phyloP scores from a whole-genome alignment of 2,888 invertebrate genomes.

The Augochlorella aurata region DNA sequence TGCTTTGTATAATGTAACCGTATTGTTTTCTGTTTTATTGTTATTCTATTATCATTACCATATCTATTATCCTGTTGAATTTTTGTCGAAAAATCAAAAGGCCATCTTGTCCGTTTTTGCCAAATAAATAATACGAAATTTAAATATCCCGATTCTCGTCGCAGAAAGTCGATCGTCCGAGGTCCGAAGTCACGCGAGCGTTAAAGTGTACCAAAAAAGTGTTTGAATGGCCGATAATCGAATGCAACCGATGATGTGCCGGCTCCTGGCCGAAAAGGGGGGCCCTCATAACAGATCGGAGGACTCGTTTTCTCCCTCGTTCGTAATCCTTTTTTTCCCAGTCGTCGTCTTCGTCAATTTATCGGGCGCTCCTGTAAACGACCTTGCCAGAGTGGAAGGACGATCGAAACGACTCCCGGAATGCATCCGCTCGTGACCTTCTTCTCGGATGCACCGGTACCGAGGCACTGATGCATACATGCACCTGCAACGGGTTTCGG shows the following conservation, averaged over 20 bases:
- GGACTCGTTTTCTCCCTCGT: conserved; percentile 49
- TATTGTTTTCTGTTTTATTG: no score
- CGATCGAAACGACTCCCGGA: conserved; percentile 66
- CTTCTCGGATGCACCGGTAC: conserved; percentile 63
- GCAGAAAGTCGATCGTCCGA: no score
- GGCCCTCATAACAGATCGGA: conserved; percentile 25
- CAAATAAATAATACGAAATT: no score
- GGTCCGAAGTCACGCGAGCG: no score
- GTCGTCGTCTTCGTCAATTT: conserved; percentile 48
- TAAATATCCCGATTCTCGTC: no score
- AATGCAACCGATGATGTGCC: conserved; percentile 3
- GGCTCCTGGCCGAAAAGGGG: neutral
- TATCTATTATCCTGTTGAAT: no score
- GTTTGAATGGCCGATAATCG: neutral
- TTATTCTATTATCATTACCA: no score
- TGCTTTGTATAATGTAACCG: no score
- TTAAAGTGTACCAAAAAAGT: neutral
- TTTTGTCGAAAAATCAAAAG: no score
- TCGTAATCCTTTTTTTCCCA: conserved; percentile 29
- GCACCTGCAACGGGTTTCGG: conserved; percentile 67
- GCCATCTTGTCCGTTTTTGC: no score
- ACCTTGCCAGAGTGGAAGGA: conserved; percentile 63
- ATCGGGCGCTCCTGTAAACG: conserved; percentile 60
- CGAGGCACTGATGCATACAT: conserved; percentile 61
- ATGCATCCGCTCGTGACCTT: conserved; percentile 65